Percentiles rank a stretch among this genome's conserved stretches.
Evolutionary conservation across 2,888 invertebrate species (phyloP).

Genomic region (Didymodactylos carnosus): DNA sequence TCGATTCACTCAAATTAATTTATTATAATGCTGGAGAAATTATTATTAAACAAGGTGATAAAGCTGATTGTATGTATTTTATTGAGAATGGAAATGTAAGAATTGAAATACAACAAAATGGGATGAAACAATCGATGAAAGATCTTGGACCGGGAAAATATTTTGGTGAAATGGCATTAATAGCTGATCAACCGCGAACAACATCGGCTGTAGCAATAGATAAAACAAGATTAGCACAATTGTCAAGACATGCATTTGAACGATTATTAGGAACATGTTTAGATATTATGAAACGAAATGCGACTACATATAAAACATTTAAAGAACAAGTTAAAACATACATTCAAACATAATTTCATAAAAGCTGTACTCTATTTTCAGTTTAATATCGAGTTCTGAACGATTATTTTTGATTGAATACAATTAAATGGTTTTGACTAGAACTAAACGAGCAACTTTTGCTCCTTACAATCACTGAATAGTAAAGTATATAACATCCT

Average conservation of each 20-base stretch:
- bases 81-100: constrained; percentile 73
- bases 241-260: constrained; percentile 93
- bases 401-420: too few relatives aligned
- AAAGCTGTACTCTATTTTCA: too few relatives aligned
- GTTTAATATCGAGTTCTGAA: too few relatives aligned
- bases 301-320: constrained; percentile 85
- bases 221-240: constrained; percentile 65
- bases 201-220: constrained; percentile 52
- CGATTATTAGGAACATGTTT: constrained; percentile 88
- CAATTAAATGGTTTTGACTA: too few relatives aligned
- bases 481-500: too few relatives aligned
- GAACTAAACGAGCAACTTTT: too few relatives aligned
- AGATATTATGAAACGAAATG: constrained; percentile 93
- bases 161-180: constrained; percentile 85
- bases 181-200: constrained; percentile 86
- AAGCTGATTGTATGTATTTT: constrained; percentile 93
- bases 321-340: too few relatives aligned
- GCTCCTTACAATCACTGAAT: too few relatives aligned
- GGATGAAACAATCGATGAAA: constrained; percentile 43
- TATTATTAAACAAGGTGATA: constrained; percentile 78
- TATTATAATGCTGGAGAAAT: constrained; percentile 52
- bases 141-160: constrained; percentile 51
- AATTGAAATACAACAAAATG: constrained; percentile 63
- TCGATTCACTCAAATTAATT: constrained; percentile 73
- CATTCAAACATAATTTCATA: too few relatives aligned